These are phyloP conservation scores for Centropristis striata DNA, from an alignment of 2,113 vertebrate genomes.

Conservation along the genomic window DNA sequence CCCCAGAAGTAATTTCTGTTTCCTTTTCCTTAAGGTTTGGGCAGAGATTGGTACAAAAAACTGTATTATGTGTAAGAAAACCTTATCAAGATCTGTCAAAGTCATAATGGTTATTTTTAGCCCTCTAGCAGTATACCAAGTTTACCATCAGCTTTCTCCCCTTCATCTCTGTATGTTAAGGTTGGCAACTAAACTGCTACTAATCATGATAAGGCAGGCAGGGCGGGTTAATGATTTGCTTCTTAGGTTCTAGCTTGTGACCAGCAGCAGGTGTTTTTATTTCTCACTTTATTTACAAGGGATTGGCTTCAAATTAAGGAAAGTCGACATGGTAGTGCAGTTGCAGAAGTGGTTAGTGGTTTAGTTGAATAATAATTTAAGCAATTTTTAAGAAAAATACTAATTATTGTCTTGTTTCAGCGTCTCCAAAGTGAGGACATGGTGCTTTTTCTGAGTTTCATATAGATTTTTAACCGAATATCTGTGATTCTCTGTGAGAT, in stretches of 20 bases:
- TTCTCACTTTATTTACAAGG: no score
- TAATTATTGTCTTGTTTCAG: background rate
- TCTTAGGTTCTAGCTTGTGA: background rate
- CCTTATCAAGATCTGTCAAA: no score
- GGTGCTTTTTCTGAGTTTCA: background rate
- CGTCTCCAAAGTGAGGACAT: background rate
- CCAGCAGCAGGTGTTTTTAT: conserved; percentile 40
- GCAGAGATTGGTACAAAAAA: background rate
- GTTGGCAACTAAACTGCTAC: background rate
- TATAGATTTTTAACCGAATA: no score
- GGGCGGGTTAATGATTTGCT: conserved; percentile 64
- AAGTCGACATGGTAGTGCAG: background rate
- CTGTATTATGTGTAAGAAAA: background rate
- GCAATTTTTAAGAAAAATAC: no score
- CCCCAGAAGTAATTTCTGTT: background rate
- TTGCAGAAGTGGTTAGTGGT: background rate
- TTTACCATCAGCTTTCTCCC: no score
- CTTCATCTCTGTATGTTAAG: no score
- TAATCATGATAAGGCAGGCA: conserved; percentile 15
- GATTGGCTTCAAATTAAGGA: no score
- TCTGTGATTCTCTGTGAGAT: no score
- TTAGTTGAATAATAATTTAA: background rate
- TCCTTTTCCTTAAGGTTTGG: background rate
- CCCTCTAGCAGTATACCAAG: no score
- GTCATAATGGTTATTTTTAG: no score